phyloP scores from a whole-genome alignment of 2,888 invertebrate genomes.

The Hyalella azteca region DNA sequence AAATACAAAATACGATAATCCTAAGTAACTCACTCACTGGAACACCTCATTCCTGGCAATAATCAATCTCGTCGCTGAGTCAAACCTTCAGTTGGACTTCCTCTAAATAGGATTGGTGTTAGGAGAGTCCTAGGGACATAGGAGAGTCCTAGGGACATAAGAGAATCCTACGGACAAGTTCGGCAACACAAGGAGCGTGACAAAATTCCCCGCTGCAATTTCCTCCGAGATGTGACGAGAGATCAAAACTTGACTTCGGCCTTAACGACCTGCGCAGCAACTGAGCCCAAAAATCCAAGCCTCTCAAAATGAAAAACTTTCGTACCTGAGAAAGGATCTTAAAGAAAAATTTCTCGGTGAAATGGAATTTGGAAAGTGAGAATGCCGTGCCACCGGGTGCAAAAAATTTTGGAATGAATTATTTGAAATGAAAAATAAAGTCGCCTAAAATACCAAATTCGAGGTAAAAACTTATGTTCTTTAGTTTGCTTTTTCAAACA shows the following conservation, averaged over 20 bases:
- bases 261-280: background rate
- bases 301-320: slow-evolving; percentile 2
- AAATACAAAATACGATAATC: too few species aligned
- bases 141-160: background rate
- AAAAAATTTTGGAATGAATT: too few species aligned
- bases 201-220: background rate
- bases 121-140: background rate
- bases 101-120: background rate
- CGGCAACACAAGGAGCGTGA: slow-evolving; percentile 23
- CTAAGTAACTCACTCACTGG: too few species aligned
- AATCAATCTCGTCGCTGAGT: too few species aligned
- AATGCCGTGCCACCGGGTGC: too few species aligned
- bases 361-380: background rate
- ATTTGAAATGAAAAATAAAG: too few species aligned
- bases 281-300: slow-evolving; percentile 5
- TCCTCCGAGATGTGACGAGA: background rate
- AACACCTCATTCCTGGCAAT: too few species aligned
- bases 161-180: background rate
- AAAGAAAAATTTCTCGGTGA: background rate
- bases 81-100: too few species aligned
- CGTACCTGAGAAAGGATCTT: background rate
- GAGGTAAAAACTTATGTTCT: too few species aligned
- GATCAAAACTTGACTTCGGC: background rate
- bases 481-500: too few species aligned
- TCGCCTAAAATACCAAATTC: too few species aligned